Percentiles rank a stretch among this genome's conserved stretches.
These are phyloP conservation scores for Siniperca chuatsi DNA, from an alignment of 2,113 vertebrate species.

Conservation along the genomic window DNA sequence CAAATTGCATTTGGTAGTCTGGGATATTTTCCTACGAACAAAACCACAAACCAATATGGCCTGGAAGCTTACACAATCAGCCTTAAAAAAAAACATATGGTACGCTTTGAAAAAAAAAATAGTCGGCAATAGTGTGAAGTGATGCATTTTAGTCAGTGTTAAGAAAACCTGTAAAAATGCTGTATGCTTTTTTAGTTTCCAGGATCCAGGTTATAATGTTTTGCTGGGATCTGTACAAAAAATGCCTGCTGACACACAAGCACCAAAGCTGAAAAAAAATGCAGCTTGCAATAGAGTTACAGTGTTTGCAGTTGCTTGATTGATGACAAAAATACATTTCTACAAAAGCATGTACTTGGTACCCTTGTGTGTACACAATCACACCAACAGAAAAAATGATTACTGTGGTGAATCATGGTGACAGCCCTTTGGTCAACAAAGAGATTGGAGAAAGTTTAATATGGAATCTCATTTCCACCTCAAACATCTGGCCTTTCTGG, in stretches of 20 bases:
- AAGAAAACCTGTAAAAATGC: neutral
- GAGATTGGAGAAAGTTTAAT: neutral
- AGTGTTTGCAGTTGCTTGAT: neutral
- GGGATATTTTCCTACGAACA: neutral
- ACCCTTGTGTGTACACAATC: neutral
- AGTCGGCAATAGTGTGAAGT: neutral
- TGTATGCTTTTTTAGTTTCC: neutral
- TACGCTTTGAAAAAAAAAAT: too few species aligned
- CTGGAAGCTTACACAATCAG: neutral
- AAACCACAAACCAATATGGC: neutral
- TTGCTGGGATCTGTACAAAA: neutral
- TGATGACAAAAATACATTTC: neutral
- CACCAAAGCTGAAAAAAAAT: neutral
- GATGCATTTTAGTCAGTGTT: neutral
- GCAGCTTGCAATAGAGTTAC: too few species aligned
- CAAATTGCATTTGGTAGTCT: neutral
- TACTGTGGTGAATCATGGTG: neutral
- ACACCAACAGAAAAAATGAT: neutral
- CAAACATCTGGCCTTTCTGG: neutral
- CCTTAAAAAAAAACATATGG: neutral
- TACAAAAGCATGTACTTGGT: neutral
- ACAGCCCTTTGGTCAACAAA: slow-evolving; percentile 12
- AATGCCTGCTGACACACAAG: neutral
- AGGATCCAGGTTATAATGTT: neutral
- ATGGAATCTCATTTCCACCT: neutral